A percentile compares a stretch with the other conserved stretches of the same genome.
Conservation (phyloP, 2,113 vertebrate species). For the Psephotus haematonotus region DNA sequence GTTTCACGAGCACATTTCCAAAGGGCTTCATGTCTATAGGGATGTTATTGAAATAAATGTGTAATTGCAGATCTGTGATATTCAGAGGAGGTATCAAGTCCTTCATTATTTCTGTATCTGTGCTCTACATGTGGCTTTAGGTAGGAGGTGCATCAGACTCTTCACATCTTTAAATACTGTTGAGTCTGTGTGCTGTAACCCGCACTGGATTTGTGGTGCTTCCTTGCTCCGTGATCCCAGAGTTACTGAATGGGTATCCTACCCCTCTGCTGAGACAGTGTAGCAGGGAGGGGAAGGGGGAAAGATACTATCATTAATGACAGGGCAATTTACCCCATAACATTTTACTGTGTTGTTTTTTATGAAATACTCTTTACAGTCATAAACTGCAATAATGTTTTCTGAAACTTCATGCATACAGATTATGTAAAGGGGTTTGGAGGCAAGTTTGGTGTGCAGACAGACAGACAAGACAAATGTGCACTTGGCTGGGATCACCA, state of each 20-base stretch:
- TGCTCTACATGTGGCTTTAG: not conserved
- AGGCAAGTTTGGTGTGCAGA: slow-evolving; percentile 97
- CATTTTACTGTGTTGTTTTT: not conserved
- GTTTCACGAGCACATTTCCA: not conserved
- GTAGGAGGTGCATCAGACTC: not conserved
- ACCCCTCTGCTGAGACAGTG: not conserved
- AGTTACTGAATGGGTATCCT: not conserved
- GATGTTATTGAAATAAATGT: not conserved
- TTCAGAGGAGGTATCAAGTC: not conserved
- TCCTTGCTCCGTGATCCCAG: not conserved
- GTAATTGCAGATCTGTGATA: not conserved
- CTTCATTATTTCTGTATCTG: not conserved
- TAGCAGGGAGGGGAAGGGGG: not conserved
- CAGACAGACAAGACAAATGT: slow-evolving; percentile 94
- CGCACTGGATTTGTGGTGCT: not conserved
- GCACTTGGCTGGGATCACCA: slow-evolving; percentile 98
- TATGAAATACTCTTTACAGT: not conserved
- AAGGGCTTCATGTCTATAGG: not conserved
- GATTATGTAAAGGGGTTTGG: slow-evolving; percentile 97
- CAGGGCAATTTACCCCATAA: not conserved
- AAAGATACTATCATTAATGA: not conserved
- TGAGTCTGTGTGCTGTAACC: not conserved
- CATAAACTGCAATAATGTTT: not conserved
- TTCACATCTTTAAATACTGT: not conserved
- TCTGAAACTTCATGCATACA: slow-evolving; percentile 65